Conservation (phyloP, 1,140 invertebrate species). For the Liolophura sinensis region DNA sequence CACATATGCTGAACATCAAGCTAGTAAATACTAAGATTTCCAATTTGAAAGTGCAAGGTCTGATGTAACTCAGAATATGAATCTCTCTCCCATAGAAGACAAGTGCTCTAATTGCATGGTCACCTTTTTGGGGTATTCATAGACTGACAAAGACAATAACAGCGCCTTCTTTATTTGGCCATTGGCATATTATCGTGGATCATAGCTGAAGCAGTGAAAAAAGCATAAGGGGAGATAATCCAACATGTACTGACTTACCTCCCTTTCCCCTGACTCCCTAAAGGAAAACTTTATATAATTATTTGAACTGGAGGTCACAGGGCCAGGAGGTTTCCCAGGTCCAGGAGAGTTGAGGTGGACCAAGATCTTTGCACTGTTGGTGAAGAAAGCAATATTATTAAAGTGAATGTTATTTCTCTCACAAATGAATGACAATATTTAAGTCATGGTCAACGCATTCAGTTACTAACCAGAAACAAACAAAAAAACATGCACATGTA, state of each 20-base stretch:
- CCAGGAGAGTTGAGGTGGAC: conserved; percentile 73
- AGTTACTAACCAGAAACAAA: too few relatives aligned
- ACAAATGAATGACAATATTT: too few relatives aligned
- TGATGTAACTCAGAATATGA: background rate
- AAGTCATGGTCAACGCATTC: too few relatives aligned
- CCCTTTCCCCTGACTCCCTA: conserved; percentile 76
- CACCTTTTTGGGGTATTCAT: background rate
- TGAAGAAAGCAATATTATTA: conserved; percentile 4
- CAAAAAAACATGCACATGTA: too few relatives aligned
- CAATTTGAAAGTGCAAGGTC: background rate
- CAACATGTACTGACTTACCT: conserved; percentile 50
- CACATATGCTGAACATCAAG: background rate
- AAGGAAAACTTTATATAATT: conserved; percentile 87
- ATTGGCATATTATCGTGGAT: background rate
- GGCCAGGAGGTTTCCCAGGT: conserved; percentile 72
- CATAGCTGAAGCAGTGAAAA: background rate
- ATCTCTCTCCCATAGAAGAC: conserved; percentile 20
- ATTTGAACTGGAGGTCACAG: conserved; percentile 70
- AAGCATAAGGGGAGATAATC: background rate
- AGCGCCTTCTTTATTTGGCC: too few relatives aligned
- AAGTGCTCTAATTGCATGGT: conserved; percentile 1
- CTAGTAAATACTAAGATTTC: background rate
- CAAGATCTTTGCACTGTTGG: conserved; percentile 75
- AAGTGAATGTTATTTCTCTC: too few relatives aligned
- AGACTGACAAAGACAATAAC: too few relatives aligned